phyloP scores from a whole-genome alignment of 1,140 invertebrate genomes.

The Onthophagus taurus region DNA sequence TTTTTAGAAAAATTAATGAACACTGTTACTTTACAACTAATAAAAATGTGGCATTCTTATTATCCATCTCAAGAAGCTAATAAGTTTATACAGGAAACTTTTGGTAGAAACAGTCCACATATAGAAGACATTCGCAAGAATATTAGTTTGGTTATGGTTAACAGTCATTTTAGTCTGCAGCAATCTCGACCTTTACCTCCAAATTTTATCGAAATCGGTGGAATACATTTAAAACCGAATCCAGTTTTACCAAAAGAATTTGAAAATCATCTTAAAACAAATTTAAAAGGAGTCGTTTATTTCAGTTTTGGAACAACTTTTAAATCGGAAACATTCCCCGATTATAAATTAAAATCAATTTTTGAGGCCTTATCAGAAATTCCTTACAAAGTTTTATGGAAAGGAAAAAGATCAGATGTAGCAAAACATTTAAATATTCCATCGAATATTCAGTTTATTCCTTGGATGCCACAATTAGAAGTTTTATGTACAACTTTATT shows the following conservation, averaged over 20 bases:
- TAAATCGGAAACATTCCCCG: conserved; percentile 31
- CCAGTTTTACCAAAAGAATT: conserved; percentile 41
- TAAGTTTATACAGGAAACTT: conserved; percentile 13
- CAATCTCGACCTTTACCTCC: conserved; percentile 32
- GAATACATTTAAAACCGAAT: conserved; percentile 25
- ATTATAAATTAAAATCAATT: conserved; percentile 34
- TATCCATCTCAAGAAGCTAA: conserved; percentile 5
- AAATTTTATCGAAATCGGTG: conserved; percentile 35
- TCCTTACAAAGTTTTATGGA: conserved; percentile 54
- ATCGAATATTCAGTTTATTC: conserved; percentile 47
- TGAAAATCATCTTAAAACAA: conserved; percentile 19
- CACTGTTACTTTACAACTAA: conserved; percentile 9
- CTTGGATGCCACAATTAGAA: conserved; percentile 64
- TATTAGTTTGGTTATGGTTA: conserved; percentile 27
- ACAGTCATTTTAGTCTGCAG: conserved; percentile 35
- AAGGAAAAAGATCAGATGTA: conserved; percentile 42
- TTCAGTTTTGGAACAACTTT: conserved; percentile 40
- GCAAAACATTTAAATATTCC: conserved; percentile 35
- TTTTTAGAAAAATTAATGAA: conserved; percentile 46
- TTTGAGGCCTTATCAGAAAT: conserved; percentile 46
- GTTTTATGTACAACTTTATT: conserved; percentile 47
- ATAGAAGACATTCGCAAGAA: conserved; percentile 20
- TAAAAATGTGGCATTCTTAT: conserved; percentile 10
- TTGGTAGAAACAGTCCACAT: conserved; percentile 23
- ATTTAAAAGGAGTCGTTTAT: conserved; percentile 36